phyloP scores from a whole-genome alignment of 2,888 invertebrate genomes.

The Fragum whitleyi region DNA sequence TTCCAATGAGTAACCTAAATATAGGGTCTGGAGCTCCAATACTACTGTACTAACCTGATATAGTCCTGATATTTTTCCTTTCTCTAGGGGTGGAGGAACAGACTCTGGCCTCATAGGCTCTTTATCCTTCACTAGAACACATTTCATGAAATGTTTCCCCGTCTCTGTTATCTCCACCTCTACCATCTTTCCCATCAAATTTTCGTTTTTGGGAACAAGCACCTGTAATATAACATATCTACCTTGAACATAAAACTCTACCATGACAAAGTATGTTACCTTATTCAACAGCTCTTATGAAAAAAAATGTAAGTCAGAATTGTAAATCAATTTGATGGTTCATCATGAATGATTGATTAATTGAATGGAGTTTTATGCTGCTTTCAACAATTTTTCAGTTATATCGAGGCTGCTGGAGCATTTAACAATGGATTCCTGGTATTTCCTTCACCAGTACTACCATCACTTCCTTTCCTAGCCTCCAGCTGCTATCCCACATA shows the following conservation, averaged over 20 bases:
- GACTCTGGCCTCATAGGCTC: slow-evolving; percentile 66
- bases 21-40: no score
- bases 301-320: no score
- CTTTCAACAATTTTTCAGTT: no score
- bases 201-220: slow-evolving; percentile 91
- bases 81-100: slow-evolving; percentile 79
- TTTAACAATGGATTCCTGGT: no score
- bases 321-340: no score
- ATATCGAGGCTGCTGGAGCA: no score
- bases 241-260: no score
- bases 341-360: no score
- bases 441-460: no score
- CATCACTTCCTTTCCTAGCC: no score
- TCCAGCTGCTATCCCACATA: no score
- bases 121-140: slow-evolving; percentile 72
- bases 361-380: no score
- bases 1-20: not conserved
- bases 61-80: slow-evolving; percentile 82
- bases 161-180: slow-evolving; percentile 89
- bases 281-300: not conserved
- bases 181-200: slow-evolving; percentile 93
- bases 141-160: slow-evolving; percentile 86
- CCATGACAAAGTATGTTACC: not conserved
- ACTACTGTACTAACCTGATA: slow-evolving; percentile 47
- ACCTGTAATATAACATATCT: slow-evolving; percentile 87